Conservation (phyloP, 2,113 vertebrate species). For the Melanerpes aurifrons region DNA sequence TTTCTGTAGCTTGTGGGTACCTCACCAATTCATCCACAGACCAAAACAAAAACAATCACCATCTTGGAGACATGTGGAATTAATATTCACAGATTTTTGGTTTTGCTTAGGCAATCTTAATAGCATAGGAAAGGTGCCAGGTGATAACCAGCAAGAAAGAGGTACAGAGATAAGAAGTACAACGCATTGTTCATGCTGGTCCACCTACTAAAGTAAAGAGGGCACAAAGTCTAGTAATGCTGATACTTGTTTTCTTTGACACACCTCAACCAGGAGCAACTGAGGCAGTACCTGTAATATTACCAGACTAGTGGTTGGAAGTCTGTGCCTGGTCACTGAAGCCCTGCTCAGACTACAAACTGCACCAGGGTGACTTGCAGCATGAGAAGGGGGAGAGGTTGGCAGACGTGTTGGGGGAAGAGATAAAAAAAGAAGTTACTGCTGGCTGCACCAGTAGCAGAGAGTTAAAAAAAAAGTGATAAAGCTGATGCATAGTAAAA, state of each 20-base stretch:
- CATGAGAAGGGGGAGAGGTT: rapidly evolving
- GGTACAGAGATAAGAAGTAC: not conserved
- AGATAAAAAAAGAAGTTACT: not conserved
- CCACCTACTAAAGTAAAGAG: not conserved
- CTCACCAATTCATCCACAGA: not conserved
- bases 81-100: not conserved
- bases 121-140: not conserved
- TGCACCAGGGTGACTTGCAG: rapidly evolving
- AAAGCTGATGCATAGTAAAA: rapidly evolving
- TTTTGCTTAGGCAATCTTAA: not conserved
- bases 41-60: not conserved
- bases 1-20: not conserved
- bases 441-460: not conserved
- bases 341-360: not conserved
- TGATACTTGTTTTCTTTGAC: rapidly evolving
- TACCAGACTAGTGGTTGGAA: not conserved
- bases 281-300: not conserved
- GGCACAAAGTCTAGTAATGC: not conserved
- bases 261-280: not conserved
- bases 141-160: not conserved
- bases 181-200: not conserved
- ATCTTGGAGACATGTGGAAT: rapidly evolving
- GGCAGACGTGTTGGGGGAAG: rapidly evolving
- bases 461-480: not conserved
- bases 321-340: rapidly evolving